Base-by-base conservation (phyloP, 2,888 invertebrate species). In the Brachylomia viminalis region DNA sequence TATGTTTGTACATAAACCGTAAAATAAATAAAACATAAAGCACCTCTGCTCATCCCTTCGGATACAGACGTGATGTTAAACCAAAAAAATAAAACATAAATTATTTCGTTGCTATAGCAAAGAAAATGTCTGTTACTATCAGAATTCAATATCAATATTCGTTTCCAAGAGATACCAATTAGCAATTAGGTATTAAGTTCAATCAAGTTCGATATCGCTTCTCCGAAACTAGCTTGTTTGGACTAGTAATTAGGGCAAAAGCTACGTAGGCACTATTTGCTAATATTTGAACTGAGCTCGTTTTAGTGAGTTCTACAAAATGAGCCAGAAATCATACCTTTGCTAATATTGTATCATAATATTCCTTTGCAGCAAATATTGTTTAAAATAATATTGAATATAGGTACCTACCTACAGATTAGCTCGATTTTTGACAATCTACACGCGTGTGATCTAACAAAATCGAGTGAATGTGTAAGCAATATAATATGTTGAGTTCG, bases 141-240 rank as follows among this genome's bases (percentile, higher is more conserved):
- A 38, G 2, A 27, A 27, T 20, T 45, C 20, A 45, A 65, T 13
- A 23, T 30, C 30, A 23, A 23, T 15, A 62, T 10, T 23, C 13
- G 3, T 30, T 45, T 56, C 30, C 13, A 47, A 54, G 45, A 30
- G 23, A 30, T 30, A 54, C 42, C n/a, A 20, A 56, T 56, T 33
- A 33, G 52, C 30, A 61, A 52, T 54, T 52, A 47, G 27, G 1
- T 54, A 54, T 54, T 65, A 30, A 66, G 65, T 72, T 59, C 30
- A 52, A 52, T 64, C 42, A 54, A 75, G 30, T 56, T 58, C 15
- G 13, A 74, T 54, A 61, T 45, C 17, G 3, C 15, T 38, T 76
- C 52, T 11, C 8, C n/a, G n/a, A 75, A 68, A 58, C 17, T 52
- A 5, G n/a, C 23, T 76, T 52, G 52, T 65, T 76, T 45, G 49